A percentile compares a stretch with the other conserved stretches of the same genome.
These are phyloP conservation scores for Drosophila busckii DNA, from an alignment of 1,140 invertebrate species.

Conservation along the genomic window DNA sequence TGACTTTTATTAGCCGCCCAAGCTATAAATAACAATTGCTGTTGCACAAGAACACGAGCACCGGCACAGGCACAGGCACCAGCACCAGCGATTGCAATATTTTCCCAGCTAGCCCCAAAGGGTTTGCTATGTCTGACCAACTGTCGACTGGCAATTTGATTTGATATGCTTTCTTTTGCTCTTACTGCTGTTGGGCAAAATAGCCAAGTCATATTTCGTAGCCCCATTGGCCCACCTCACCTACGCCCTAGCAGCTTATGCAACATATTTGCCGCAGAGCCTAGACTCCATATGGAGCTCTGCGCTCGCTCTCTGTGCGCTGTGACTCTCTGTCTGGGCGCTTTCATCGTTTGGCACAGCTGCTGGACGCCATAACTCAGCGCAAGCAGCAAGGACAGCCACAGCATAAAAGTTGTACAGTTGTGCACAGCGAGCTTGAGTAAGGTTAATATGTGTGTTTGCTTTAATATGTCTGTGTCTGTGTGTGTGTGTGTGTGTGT, in stretches of 20 bases:
- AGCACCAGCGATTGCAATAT: constrained; percentile 48
- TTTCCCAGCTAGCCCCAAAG: constrained; percentile 32
- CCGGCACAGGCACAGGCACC: no score
- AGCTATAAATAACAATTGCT: constrained; percentile 25
- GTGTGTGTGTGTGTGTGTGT: constrained; percentile 9
- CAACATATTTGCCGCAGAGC: constrained; percentile 45
- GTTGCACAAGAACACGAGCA: not conserved
- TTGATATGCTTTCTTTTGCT: constrained; percentile 26
- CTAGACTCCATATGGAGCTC: constrained; percentile 28
- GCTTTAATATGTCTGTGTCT: constrained; percentile 20
- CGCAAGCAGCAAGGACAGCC: constrained; percentile 15
- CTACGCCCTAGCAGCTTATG: constrained; percentile 40
- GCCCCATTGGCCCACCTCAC: not conserved
- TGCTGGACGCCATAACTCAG: constrained; percentile 71
- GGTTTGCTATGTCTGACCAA: constrained; percentile 39
- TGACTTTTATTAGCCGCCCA: constrained; percentile 20
- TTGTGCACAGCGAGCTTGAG: not conserved
- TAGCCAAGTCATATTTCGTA: constrained; percentile 33
- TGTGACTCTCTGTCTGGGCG: constrained; percentile 4
- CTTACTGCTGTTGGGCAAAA: constrained; percentile 16
- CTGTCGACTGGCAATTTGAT: constrained; percentile 51
- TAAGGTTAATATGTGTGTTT: not conserved
- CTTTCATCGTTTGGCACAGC: constrained; percentile 58
- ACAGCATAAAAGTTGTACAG: constrained; percentile 34
- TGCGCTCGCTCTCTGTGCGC: not conserved